Base-by-base conservation (phyloP, 2,888 invertebrate species). In the Liposcelis brunnea region DNA sequence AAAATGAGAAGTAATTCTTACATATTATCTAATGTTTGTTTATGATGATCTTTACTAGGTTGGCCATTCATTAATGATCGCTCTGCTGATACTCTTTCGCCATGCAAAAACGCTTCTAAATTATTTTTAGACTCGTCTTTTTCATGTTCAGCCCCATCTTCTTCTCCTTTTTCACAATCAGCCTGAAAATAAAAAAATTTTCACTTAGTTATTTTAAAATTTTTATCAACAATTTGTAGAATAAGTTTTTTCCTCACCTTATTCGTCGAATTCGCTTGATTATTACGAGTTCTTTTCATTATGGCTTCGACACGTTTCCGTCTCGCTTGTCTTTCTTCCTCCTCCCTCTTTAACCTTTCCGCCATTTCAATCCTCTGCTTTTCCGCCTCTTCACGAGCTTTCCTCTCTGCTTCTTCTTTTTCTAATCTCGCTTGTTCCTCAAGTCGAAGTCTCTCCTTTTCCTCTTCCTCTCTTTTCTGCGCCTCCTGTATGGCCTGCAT, bases 261-360 rank as follows among this genome's bases (percentile, higher is more conserved):
- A 16, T 35, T 35, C 15, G 40, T n/a, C 6, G 16, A 19, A 21
- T 19, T 40, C 6, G 18, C n/a, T n/a, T 16, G 18, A 16, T 16
- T 19, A 40, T 40, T 40, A 8, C 89, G 70, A n/a, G 90, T 91
- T 56, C 91, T 69, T 45, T 79, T 75, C 91, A 91, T 91, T 57
- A 91, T 91, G 46, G 86, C 87, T 63, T 89, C 89, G 18, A 91
- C 89, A 47, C 90, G 72, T 64, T 87, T 90, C 56, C 89, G 82
- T 56, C 93, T 69, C 48, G 80, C 83, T 56, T 84, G 75, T 47
- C 93, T 69, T 61, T 93, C 93, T 58, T 80, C 82, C 63, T 93
- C 93, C 61, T 93, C 93, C 53, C 77, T 77, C 58, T 77, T 79
- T 49, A 82, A 69, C 48, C 80, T 72, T 61, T 89, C 87, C 44